phyloP scores from a whole-genome alignment of 2,888 invertebrate genomes.

The Margaritifera margaritifera region DNA sequence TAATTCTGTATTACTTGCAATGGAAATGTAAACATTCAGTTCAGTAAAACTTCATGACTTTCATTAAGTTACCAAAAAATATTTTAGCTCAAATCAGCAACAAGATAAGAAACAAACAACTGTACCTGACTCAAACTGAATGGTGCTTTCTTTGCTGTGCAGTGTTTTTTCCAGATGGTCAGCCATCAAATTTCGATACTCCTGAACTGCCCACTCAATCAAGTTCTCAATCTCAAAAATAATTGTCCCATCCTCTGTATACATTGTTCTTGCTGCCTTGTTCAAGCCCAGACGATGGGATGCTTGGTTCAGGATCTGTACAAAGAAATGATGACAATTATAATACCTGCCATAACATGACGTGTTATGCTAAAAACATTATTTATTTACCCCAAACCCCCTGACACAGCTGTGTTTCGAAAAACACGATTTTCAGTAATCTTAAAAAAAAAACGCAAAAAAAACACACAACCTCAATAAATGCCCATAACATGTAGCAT shows the following conservation, averaged over 20 bases:
- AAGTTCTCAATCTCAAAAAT: slow-evolving; percentile 69
- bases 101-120: background rate
- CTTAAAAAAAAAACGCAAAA: too few species aligned
- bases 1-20: too few species aligned
- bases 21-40: too few species aligned
- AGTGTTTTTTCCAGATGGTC: slow-evolving; percentile 53
- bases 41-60: too few species aligned
- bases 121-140: background rate
- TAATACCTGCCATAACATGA: background rate
- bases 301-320: slow-evolving; percentile 68
- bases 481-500: too few species aligned
- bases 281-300: slow-evolving; percentile 63
- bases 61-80: too few species aligned
- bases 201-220: slow-evolving; percentile 62
- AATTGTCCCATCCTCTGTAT: slow-evolving; percentile 67
- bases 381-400: too few species aligned
- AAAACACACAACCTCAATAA: too few species aligned
- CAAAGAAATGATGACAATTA: slow-evolving; percentile 1
- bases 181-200: slow-evolving; percentile 58
- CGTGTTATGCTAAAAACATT: too few species aligned
- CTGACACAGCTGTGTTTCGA: too few species aligned
- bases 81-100: background rate
- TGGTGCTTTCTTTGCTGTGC: slow-evolving; percentile 40
- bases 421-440: too few species aligned
- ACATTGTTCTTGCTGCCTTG: slow-evolving; percentile 66